Base-by-base conservation (phyloP, 2,888 invertebrate genomes). In the Aphodius granarius region DNA sequence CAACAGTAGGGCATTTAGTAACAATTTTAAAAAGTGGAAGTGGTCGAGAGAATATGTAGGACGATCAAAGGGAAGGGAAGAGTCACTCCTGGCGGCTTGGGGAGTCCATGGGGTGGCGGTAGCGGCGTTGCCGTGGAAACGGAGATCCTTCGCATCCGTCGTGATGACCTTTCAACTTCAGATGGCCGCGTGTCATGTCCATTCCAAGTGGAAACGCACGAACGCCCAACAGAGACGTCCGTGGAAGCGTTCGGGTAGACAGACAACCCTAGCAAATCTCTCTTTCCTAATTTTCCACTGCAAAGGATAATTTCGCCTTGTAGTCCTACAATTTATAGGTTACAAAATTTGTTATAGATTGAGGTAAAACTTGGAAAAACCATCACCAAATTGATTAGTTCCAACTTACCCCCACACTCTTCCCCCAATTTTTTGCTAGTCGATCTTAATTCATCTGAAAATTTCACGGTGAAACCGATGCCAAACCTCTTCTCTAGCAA, bases 141-240 rank as follows among this genome's bases (percentile, higher is more conserved):
- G 23, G 70, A 43, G 2, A 2, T 43, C 43, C 43, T 43, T 43
- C 43, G 23, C 80, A 83, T 84, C 83, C 84, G 83, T 84, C 78
- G 82, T 83, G 82, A 85, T 86, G 86, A 86, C 86, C 86, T 86
- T 84, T 86, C 86, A 85, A 84, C 85, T 85, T 83, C 86, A 86
- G 85, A 86, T 85, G 84, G 84, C 84, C 85, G 80, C 78, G 74
- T 79, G 81, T 80, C 81, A 80, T 79, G 71, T 75, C 77, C 79
- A 75, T 63, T 21, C 66, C 66, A 43, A 43, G 43, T 43, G 43
- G 43, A 3, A 43, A 43, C 43, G 43, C 43, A 43, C 43, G 43
- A 43, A 43, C 43, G 13, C 43, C 43, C 43, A 43, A 43, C 43
- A 43, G 43, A 43, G 9, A n/a, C 43, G 43, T 43, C 43, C 43